Conservation (phyloP, 2,113 vertebrate species). For the Caranx ignobilis region DNA sequence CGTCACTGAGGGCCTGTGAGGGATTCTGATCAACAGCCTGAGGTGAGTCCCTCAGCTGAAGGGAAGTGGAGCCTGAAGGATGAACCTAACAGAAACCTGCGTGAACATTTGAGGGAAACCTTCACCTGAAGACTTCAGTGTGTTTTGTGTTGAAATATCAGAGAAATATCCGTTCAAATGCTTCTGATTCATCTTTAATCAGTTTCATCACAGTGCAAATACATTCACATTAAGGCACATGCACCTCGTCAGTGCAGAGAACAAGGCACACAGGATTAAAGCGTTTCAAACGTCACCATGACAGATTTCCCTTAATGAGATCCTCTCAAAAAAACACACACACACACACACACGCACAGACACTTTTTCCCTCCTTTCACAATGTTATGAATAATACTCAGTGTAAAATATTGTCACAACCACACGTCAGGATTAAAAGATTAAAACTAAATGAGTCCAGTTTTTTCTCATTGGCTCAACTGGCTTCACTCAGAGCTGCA, state of each 20-base stretch:
- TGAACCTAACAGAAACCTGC: no score
- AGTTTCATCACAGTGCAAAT: conserved; percentile 70
- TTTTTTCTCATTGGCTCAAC: not conserved
- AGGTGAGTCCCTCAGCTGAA: no score
- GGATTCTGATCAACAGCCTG: no score
- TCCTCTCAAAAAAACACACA: conserved; percentile 18
- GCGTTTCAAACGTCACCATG: not conserved
- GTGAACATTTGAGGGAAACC: no score
- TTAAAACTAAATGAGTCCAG: not conserved
- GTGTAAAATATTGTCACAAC: not conserved
- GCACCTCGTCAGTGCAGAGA: conserved; percentile 58
- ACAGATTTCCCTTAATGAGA: conserved; percentile 47
- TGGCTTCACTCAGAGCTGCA: conserved; percentile 39
- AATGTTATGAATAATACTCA: not conserved
- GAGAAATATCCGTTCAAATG: not conserved
- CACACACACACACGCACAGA: no score
- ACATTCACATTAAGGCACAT: conserved; percentile 73
- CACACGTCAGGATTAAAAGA: conserved; percentile 1
- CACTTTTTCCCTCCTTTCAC: not conserved
- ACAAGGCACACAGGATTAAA: conserved; percentile 53
- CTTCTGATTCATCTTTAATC: conserved; percentile 37
- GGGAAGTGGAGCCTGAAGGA: no score
- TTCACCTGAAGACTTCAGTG: no score
- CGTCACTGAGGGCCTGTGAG: no score
- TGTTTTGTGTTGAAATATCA: no score